Conservation (phyloP, 2,797 vertebrate genomes). For the Poeciliopsis presidionis region DNA sequence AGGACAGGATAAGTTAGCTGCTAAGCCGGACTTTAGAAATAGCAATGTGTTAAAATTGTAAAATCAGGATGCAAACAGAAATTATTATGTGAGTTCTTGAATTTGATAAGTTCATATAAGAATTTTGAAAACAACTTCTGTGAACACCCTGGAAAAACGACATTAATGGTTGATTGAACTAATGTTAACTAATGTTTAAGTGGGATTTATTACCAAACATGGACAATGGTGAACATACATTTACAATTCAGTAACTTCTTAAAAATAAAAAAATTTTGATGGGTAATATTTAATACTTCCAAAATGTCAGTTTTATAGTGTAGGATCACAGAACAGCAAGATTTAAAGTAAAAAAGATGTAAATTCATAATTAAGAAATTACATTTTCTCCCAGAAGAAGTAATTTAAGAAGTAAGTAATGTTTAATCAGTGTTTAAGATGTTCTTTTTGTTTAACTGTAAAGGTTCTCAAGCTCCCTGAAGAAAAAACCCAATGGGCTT, state of each 20-base stretch:
- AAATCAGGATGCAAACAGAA: neutral
- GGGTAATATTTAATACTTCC: neutral
- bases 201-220: neutral
- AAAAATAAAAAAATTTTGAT: neutral
- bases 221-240: neutral
- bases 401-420: neutral
- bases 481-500: neutral
- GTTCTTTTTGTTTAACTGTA: neutral
- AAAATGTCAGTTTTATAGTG: neutral
- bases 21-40: neutral
- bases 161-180: neutral
- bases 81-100: neutral
- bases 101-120: neutral
- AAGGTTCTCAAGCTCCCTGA: neutral
- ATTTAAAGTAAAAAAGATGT: neutral
- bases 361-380: neutral
- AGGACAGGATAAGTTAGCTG: neutral
- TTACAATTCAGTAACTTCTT: neutral
- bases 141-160: neutral
- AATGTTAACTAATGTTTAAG: neutral
- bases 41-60: neutral
- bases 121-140: neutral
- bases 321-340: neutral
- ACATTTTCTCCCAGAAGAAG: neutral
- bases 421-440: neutral